Conservation (phyloP, 2,113 vertebrate species). For the Electrona antarctica region DNA sequence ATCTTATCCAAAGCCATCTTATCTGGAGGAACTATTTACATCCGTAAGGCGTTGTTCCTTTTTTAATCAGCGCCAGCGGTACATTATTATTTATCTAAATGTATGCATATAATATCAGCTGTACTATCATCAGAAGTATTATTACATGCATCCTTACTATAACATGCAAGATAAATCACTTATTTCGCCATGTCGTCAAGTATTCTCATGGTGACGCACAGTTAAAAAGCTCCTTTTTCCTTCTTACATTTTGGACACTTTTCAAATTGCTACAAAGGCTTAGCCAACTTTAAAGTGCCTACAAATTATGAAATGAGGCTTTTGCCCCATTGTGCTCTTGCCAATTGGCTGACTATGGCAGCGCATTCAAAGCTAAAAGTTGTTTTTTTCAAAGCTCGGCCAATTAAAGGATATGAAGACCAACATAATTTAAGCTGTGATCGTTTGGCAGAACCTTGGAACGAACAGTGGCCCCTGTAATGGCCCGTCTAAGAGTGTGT, state of each 20-base stretch:
- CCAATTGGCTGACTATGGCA: slow-evolving; percentile 79
- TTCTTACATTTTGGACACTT: slow-evolving; percentile 75
- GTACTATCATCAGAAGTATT: not conserved
- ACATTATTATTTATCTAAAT: not conserved
- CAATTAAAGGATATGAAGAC: slow-evolving; percentile 81
- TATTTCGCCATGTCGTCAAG: slow-evolving; percentile 51
- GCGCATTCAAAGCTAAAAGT: slow-evolving; percentile 78
- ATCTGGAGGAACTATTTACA: slow-evolving; percentile 11
- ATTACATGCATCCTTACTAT: no score
- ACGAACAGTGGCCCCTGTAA: slow-evolving; percentile 66
- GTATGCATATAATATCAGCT: not conserved
- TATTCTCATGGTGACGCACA: slow-evolving; percentile 63
- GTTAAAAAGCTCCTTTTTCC: slow-evolving; percentile 59
- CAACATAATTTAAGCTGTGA: slow-evolving; percentile 78
- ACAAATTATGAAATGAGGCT: slow-evolving; percentile 80
- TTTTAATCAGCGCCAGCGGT: slow-evolving; percentile 8
- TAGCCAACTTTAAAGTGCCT: slow-evolving; percentile 80
- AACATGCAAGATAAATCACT: slow-evolving; percentile 48
- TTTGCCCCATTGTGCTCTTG: slow-evolving; percentile 77
- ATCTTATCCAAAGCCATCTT: no score
- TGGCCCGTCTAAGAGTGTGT: slow-evolving; percentile 59
- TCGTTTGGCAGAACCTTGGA: slow-evolving; percentile 73
- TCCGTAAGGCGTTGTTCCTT: not conserved
- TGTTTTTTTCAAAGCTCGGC: slow-evolving; percentile 78
- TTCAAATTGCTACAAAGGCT: slow-evolving; percentile 73